phyloP scores from a whole-genome alignment of 2,888 invertebrate species.

The Acronicta psi region DNA sequence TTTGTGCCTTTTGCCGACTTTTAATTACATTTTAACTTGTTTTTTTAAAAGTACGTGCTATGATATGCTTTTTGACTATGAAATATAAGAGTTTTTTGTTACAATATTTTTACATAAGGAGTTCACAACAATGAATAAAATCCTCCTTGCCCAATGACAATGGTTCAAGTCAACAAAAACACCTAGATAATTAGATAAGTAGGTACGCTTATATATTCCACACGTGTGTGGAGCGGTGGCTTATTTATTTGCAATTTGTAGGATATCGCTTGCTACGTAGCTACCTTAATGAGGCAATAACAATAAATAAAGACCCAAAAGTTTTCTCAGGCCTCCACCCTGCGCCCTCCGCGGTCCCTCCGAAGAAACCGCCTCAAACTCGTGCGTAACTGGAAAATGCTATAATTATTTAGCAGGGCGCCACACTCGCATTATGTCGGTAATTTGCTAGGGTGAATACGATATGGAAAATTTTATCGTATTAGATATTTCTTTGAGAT shows the following conservation, averaged over 20 bases:
- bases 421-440: constrained; percentile 60
- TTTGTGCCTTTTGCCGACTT: no score
- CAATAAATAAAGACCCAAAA: constrained; percentile 89
- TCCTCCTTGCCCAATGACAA: constrained; percentile 4
- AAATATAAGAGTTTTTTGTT: no score
- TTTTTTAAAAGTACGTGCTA: no score
- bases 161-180: constrained; percentile 36
- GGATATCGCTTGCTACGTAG: constrained; percentile 87
- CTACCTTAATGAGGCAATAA: constrained; percentile 89
- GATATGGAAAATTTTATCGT: constrained; percentile 59
- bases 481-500: constrained; percentile 39
- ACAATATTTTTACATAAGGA: no score
- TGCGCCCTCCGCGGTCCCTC: constrained; percentile 76
- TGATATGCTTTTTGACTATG: no score
- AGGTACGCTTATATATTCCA: constrained; percentile 75
- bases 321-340: constrained; percentile 83
- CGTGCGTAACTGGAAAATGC: constrained; percentile 79
- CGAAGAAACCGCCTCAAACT: constrained; percentile 81
- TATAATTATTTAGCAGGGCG: constrained; percentile 74
- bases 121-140: background rate
- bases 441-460: constrained; percentile 66
- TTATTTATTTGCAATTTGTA: constrained; percentile 88
- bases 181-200: constrained; percentile 67
- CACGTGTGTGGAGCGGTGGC: constrained; percentile 73
- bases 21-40: no score